Conservation (phyloP, 1,140 invertebrate genomes). For the Radopholus similis region DNA sequence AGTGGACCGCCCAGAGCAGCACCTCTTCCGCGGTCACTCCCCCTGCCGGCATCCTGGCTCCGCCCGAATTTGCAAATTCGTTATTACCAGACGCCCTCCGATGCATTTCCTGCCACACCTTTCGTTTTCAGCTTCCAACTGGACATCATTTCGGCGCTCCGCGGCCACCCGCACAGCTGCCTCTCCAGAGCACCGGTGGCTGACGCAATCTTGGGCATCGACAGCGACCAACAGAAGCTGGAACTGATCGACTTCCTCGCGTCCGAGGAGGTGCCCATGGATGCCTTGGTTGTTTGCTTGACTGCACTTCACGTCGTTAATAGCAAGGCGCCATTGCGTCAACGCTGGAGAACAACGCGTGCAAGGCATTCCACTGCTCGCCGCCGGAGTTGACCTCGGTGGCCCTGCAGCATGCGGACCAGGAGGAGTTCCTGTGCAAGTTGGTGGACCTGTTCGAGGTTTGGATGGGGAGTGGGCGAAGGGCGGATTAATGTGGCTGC, state of each 20-base stretch:
- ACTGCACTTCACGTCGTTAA: too few relatives aligned
- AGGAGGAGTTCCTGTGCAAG: neutral
- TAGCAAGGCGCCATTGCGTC: neutral
- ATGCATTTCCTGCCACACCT: neutral
- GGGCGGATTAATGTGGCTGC: too few relatives aligned
- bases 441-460: neutral
- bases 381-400: neutral
- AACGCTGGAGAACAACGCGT: neutral
- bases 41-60: neutral
- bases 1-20: neutral
- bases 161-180: neutral
- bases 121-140: neutral
- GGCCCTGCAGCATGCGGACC: neutral
- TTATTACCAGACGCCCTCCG: neutral
- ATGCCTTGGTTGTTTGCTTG: too few relatives aligned
- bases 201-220: neutral
- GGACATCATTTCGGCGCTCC: neutral
- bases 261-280: neutral
- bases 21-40: neutral
- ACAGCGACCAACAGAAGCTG: neutral
- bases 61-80: neutral
- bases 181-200: neutral
- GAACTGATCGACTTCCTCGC: conserved; percentile 2
- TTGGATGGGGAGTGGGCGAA: too few relatives aligned
- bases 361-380: neutral